Evolutionary conservation across 2,113 vertebrate species (phyloP).

Genomic region (Thinocorus orbignyianus): DNA sequence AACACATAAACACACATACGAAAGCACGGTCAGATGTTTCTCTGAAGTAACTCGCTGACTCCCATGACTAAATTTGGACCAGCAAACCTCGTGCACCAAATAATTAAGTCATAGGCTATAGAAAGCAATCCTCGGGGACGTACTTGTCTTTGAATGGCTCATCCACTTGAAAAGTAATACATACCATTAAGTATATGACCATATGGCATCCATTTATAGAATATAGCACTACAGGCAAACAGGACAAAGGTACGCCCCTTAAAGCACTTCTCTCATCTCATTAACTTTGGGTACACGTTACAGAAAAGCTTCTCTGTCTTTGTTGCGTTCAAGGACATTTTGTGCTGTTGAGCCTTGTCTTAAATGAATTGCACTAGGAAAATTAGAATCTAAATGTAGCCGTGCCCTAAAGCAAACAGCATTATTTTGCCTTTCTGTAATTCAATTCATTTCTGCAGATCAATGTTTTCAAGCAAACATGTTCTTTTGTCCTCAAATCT

Average conservation of each 20-base stretch:
- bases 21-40: background rate
- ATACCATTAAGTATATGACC: slow-evolving; percentile 31
- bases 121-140: slow-evolving; percentile 38
- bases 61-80: slow-evolving; percentile 26
- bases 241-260: slow-evolving; percentile 33
- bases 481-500: background rate
- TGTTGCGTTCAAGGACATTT: slow-evolving; percentile 23
- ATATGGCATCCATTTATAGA: slow-evolving; percentile 67
- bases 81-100: slow-evolving; percentile 24
- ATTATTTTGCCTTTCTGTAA: slow-evolving; percentile 38
- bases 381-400: slow-evolving; percentile 49
- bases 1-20: background rate
- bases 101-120: slow-evolving; percentile 50
- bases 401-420: slow-evolving; percentile 40
- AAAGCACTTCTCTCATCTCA: slow-evolving; percentile 26
- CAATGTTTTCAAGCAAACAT: background rate
- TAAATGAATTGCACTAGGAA: slow-evolving; percentile 20
- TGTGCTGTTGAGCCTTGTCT: background rate
- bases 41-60: background rate
- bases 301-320: background rate
- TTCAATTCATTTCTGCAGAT: slow-evolving; percentile 37
- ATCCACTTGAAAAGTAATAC: slow-evolving; percentile 41
- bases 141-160: slow-evolving; percentile 51
- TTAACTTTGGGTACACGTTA: slow-evolving; percentile 23
- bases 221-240: slow-evolving; percentile 5